Evolutionary conservation across 2,113 vertebrate species (phyloP), one percentile per base, ranked within the genome.

Genomic region (Pedionomus torquatus): DNA sequence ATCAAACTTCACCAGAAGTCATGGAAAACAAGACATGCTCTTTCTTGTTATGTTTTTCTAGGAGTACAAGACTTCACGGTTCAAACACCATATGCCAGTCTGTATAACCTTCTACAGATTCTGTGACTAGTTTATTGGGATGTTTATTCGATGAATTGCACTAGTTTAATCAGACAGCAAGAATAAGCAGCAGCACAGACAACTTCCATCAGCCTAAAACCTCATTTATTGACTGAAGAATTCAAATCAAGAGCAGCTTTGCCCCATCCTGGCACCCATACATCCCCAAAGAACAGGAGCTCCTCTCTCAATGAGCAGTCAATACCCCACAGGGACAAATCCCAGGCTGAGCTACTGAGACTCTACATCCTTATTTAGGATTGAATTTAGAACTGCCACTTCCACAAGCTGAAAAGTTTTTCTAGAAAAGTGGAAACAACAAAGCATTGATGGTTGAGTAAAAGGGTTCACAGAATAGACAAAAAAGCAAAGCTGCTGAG

Each of bases 321-420:
- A 48, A 44, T 65, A 66, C 0, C 0, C 46, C n/a, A 52, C 30
- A 60, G 0, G 72, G 39, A 41, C 25, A 92, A 74, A 8, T 9
- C 25, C 21, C 35, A 60, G 68, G 31, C 48, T 41, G 24, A 89
- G 52, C 31, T 52, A 65, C 51, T 11, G 20, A 79, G 28, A 48
- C 48, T 55, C 64, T 49, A 64, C 43, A 58, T 25, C 19, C 21
- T 37, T 54, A 68, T 63, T 83, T 4, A 86, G 31, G 21, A 16
- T 61, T 41, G 9, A 64, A 58, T 93, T 49, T 77, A 69, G 39
- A 89, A 87, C 25, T 64, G 41, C 16, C 11, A 21, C 49, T 61
- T 63, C 18, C 44, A 57, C 10, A 65, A 72, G 30, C 41, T 55
- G 11, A 70, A 74, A 90, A 61, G 41, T 26, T n/a, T n/a, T n/a